Percentiles rank a stretch among this genome's conserved stretches.
These are phyloP conservation scores for Agrotis puta DNA, from an alignment of 2,888 invertebrate species.

Conservation along the genomic window DNA sequence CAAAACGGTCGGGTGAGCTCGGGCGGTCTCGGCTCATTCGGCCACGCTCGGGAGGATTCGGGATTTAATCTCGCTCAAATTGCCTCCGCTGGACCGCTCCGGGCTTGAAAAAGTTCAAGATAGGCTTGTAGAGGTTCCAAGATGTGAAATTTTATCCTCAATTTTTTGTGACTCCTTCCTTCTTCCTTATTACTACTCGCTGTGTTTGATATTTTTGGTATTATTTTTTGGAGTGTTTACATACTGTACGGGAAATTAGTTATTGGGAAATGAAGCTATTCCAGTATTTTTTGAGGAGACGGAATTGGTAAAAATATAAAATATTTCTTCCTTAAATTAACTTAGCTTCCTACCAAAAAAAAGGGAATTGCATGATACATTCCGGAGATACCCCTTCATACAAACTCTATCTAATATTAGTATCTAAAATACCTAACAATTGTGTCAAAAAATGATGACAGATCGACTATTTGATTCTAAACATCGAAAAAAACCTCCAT, in stretches of 20 bases:
- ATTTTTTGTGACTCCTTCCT: constrained; percentile 65
- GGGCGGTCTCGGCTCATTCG: constrained; percentile 57
- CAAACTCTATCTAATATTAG: too few species aligned
- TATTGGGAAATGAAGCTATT: constrained; percentile 7
- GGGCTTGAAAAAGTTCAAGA: constrained; percentile 69
- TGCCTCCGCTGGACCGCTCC: constrained; percentile 71
- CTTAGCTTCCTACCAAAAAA: too few species aligned
- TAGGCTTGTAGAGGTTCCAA: constrained; percentile 70
- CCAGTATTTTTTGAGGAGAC: neutral
- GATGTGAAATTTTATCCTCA: constrained; percentile 69
- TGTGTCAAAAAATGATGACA: too few species aligned
- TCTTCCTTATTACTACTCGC: constrained; percentile 68
- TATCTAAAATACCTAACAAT: too few species aligned
- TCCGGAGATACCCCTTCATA: too few species aligned
- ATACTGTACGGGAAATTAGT: neutral
- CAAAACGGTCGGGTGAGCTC: constrained; percentile 62
- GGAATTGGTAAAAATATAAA: neutral
- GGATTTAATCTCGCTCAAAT: constrained; percentile 80
- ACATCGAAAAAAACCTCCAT: neutral
- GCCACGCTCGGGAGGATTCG: constrained; percentile 71
- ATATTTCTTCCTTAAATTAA: too few species aligned
- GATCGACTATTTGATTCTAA: too few species aligned
- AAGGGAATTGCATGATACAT: too few species aligned
- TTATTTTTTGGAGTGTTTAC: constrained; percentile 27
- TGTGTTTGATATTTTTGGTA: constrained; percentile 58